Percentiles rank a stretch among this genome's conserved stretches.
Evolutionary conservation across 1,140 invertebrate genomes (phyloP).

Genomic region (Orchestia grillus): DNA sequence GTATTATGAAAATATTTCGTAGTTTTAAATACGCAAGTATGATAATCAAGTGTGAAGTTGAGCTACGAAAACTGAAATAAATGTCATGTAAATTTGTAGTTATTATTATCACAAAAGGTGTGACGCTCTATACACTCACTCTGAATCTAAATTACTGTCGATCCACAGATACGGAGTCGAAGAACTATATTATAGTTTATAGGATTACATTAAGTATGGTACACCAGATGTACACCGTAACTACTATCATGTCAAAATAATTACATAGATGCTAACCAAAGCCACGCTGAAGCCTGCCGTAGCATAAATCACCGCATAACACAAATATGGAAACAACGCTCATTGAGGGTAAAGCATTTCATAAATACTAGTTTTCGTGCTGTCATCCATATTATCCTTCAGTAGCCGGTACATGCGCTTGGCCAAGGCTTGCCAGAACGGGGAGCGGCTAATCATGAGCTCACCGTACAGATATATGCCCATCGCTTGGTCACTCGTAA

Average conservation of each 20-base stretch:
- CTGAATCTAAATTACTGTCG: too few species aligned
- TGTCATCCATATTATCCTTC: constrained; percentile 62
- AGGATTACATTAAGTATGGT: neutral
- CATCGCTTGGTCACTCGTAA: constrained; percentile 69
- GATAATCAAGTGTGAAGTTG: too few species aligned
- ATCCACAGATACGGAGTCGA: too few species aligned
- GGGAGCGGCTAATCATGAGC: constrained; percentile 66
- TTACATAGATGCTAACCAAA: too few species aligned
- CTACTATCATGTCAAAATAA: neutral
- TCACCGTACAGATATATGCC: constrained; percentile 71
- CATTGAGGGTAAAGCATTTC: constrained; percentile 63
- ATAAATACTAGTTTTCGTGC: constrained; percentile 54
- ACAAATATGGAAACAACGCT: neutral
- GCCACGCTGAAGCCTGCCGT: too few species aligned
- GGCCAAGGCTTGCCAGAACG: constrained; percentile 60
- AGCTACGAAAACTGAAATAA: too few species aligned
- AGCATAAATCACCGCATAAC: neutral
- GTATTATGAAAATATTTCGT: too few species aligned
- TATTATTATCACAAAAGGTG: too few species aligned
- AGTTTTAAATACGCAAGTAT: too few species aligned
- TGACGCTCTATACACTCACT: too few species aligned
- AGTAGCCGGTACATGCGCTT: constrained; percentile 49
- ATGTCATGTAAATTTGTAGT: too few species aligned
- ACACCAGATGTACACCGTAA: neutral
- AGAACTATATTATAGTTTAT: neutral